phyloP scores from a whole-genome alignment of 2,113 vertebrate species.

The Microcebus ravelobensis region DNA sequence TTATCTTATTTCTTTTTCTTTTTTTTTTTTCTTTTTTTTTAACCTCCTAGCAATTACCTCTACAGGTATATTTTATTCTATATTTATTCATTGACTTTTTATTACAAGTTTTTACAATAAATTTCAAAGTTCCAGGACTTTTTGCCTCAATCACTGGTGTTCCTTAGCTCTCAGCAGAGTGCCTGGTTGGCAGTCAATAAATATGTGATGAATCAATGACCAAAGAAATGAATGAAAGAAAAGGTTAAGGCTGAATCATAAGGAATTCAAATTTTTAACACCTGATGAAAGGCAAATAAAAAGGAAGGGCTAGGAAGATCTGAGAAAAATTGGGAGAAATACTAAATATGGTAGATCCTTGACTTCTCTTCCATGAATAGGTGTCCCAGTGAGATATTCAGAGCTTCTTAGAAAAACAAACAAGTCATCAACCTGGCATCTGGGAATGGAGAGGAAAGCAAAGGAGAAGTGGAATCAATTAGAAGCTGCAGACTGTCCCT shows the following conservation, averaged over 20 bases:
- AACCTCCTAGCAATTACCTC: background rate
- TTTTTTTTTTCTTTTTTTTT: background rate
- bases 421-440: constrained; percentile 75
- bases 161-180: background rate
- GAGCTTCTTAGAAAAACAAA: constrained; percentile 79
- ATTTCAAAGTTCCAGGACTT: background rate
- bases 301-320: background rate
- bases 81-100: background rate
- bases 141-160: background rate
- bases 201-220: background rate
- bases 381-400: constrained; percentile 42
- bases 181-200: background rate
- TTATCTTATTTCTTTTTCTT: background rate
- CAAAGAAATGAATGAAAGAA: background rate
- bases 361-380: constrained; percentile 41
- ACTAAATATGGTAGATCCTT: background rate
- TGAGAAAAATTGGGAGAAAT: constrained; percentile 30
- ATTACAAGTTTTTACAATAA: background rate
- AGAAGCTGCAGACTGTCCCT: constrained; percentile 79
- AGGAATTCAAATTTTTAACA: constrained; percentile 29
- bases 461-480: constrained; percentile 77
- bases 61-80: background rate
- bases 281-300: background rate
- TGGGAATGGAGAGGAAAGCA: constrained; percentile 64
- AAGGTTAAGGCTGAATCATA: background rate